Conservation (phyloP, 2,797 vertebrate genomes). For the Acipenser ruthenus region DNA sequence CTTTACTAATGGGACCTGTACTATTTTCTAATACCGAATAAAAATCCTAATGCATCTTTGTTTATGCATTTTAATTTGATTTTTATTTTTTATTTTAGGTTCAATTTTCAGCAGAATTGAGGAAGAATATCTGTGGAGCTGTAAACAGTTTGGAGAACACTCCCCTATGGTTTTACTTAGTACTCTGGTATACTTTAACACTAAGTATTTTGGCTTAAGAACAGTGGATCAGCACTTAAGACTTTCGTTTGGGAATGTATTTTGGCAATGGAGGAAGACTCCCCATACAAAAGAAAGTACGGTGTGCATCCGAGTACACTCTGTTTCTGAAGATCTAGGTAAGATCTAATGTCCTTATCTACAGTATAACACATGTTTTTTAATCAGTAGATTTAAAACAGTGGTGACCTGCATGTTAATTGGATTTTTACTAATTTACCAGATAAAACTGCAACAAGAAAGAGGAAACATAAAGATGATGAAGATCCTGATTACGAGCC, state of each 20-base stretch:
- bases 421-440: neutral
- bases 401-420: too few species aligned
- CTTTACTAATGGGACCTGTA: too few species aligned
- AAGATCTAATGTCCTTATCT: neutral
- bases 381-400: too few species aligned
- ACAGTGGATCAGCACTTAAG: constrained; percentile 91
- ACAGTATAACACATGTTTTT: too few species aligned
- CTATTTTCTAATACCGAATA: too few species aligned
- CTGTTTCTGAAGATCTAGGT: constrained; percentile 75
- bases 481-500: constrained; percentile 67
- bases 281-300: constrained; percentile 77
- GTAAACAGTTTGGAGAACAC: constrained; percentile 80
- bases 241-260: constrained; percentile 88
- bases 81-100: constrained; percentile 52
- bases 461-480: constrained; percentile 77
- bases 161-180: constrained; percentile 79
- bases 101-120: constrained; percentile 88
- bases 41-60: too few species aligned
- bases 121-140: constrained; percentile 87
- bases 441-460: constrained; percentile 77
- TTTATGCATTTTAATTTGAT: too few species aligned
- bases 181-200: constrained; percentile 94
- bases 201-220: constrained; percentile 91
- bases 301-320: constrained; percentile 84
- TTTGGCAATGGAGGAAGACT: constrained; percentile 79